Evolutionary conservation across 2,888 invertebrate genomes (phyloP), one percentile per base, ranked within the genome.

Genomic region (Tetranychus piercei): DNA sequence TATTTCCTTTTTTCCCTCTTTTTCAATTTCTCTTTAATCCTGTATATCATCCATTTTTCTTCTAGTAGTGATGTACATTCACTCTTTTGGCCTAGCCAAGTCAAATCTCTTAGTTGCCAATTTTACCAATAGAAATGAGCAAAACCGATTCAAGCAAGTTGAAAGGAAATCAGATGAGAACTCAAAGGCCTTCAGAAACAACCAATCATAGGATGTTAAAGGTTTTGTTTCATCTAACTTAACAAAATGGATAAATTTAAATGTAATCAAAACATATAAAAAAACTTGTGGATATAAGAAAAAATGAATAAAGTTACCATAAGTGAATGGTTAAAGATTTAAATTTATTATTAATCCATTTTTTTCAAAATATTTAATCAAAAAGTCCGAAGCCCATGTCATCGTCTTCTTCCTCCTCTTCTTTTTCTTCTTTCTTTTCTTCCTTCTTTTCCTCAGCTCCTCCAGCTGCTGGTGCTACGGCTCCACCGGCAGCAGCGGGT

Each of bases 371-470:
- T 34, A 34, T 34, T 87, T 88, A 88, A 84, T 90, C 89, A 81
- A 90, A 90, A 81, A 90, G 87, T 86, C 89, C 80, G 75, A 80
- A 80, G 44, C 80, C 80, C 79, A 80, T 79, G 74, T 80, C 80
- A 70, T 79, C 80, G 76, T 80, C 78, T 73, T 69, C 78, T 65
- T 79, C 80, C 74, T 80, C 79, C 43, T 79, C 77, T 74, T 80
- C 80, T 74, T 78, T 78, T 77, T 79, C 78, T 55, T 78, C 77
- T 76, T 79, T 78, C 74, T 76, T 76, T 73, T 77, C 78, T 76
- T 78, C 77, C 75, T 78, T 77, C 67, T 77, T 74, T 73, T 73
- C 77, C 20, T 70, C 71, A 34, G 74, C 74, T 11, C 74, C 76
- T 22, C 74, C 75, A 75, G 77, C 78, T 78, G 86, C 89, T 76